Evolutionary conservation across 1,140 invertebrate genomes (phyloP).

Genomic region (Pseudomyrmex pallidus): DNA sequence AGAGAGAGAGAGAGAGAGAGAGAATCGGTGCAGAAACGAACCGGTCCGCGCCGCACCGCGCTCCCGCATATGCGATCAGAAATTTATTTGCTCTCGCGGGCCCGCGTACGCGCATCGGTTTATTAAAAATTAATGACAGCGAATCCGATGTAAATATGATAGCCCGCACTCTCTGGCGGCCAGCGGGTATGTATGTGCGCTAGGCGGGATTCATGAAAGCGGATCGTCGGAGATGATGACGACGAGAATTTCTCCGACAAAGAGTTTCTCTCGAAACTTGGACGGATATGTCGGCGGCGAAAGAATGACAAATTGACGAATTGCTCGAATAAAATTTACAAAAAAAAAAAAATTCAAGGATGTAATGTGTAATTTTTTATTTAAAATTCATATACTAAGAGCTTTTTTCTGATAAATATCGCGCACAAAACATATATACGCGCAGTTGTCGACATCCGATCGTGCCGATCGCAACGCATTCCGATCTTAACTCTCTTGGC

Average conservation of each 20-base stretch:
- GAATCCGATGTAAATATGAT: constrained; percentile 81
- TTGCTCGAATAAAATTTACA: not conserved
- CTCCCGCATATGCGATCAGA: constrained; percentile 67
- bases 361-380: no score
- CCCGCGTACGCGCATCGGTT: constrained; percentile 74
- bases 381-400: no score
- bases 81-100: constrained; percentile 71
- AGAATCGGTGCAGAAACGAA: constrained; percentile 67
- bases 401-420: not conserved
- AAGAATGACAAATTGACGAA: not conserved
- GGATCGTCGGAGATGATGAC: constrained; percentile 9
- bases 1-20: not conserved
- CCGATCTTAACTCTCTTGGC: constrained; percentile 33
- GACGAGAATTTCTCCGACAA: constrained; percentile 4
- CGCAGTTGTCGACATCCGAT: not conserved
- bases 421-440: not conserved
- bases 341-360: no score
- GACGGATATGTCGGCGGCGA: not conserved
- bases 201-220: constrained; percentile 25
- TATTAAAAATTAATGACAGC: constrained; percentile 84
- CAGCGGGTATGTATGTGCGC: constrained; percentile 7
- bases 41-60: constrained; percentile 73
- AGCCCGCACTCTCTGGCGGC: constrained; percentile 48
- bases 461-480: not conserved
- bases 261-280: no score